These are phyloP conservation scores for Alethe castanea DNA, from an alignment of 2,113 vertebrate species.

Conservation along the genomic window DNA sequence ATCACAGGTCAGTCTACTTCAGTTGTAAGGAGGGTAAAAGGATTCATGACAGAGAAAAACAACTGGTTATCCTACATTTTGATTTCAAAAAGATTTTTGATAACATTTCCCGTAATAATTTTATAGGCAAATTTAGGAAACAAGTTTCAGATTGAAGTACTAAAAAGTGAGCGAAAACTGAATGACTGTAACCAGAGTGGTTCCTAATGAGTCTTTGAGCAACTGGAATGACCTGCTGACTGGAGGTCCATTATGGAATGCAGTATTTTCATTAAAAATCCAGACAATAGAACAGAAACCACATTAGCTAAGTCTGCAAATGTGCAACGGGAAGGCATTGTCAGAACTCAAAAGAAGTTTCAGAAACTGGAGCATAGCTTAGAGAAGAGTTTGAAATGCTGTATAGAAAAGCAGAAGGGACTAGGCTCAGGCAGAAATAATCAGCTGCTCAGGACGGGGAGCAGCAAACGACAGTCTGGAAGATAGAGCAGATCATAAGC, in stretches of 20 bases:
- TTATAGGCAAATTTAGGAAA: neutral
- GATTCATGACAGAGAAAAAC: neutral
- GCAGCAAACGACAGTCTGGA: neutral
- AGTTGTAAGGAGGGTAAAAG: neutral
- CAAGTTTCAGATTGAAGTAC: neutral
- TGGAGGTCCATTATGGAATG: neutral
- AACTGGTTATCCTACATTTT: neutral
- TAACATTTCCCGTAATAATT: neutral
- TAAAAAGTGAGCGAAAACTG: neutral
- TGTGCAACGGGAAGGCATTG: neutral
- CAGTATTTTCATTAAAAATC: neutral
- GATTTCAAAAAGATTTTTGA: neutral
- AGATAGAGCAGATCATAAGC: neutral
- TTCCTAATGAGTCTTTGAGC: neutral
- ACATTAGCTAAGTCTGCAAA: neutral
- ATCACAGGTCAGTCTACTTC: neutral
- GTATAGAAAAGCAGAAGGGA: neutral
- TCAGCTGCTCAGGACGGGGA: neutral
- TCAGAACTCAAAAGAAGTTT: neutral
- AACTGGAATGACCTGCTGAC: neutral
- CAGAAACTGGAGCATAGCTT: neutral
- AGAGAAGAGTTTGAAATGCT: neutral
- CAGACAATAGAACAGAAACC: neutral
- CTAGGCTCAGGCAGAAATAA: neutral
- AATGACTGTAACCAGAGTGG: neutral